These are phyloP conservation scores for Sapayoa aenigma DNA, from an alignment of 2,113 vertebrate genomes.

Conservation along the genomic window DNA sequence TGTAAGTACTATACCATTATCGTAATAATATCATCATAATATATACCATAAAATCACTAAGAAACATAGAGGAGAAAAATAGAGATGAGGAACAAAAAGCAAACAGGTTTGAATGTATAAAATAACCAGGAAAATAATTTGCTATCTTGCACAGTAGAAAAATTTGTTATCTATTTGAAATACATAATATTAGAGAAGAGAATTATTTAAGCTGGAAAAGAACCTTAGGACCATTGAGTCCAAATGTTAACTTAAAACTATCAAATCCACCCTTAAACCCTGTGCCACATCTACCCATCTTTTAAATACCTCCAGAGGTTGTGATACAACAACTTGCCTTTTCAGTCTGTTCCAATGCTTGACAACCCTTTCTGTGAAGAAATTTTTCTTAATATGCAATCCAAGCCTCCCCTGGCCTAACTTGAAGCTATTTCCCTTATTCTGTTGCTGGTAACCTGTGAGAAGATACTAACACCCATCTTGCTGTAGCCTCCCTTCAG, in stretches of 20 bases:
- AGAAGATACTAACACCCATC: neutral
- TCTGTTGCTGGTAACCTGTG: neutral
- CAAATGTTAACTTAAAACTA: neutral
- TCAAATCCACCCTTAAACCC: neutral
- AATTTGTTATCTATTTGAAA: neutral
- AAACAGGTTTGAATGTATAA: neutral
- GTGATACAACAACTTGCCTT: neutral
- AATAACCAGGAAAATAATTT: neutral
- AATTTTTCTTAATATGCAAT: neutral
- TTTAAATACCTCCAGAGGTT: neutral
- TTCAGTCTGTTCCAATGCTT: neutral
- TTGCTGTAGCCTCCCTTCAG: neutral
- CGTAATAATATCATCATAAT: constrained; percentile 12
- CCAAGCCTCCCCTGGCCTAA: neutral
- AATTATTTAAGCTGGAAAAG: neutral
- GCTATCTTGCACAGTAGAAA: neutral
- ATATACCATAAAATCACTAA: neutral
- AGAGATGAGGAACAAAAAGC: neutral
- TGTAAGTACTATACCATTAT: neutral
- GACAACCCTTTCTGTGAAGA: fast-evolving
- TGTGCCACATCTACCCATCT: neutral
- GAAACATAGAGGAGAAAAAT: neutral
- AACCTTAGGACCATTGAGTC: fast-evolving
- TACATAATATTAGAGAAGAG: neutral
- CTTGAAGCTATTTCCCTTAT: neutral